A percentile compares a stretch with the other conserved stretches of the same genome.
Conservation (phyloP, 1,140 invertebrate species). For the Apis mellifera region DNA sequence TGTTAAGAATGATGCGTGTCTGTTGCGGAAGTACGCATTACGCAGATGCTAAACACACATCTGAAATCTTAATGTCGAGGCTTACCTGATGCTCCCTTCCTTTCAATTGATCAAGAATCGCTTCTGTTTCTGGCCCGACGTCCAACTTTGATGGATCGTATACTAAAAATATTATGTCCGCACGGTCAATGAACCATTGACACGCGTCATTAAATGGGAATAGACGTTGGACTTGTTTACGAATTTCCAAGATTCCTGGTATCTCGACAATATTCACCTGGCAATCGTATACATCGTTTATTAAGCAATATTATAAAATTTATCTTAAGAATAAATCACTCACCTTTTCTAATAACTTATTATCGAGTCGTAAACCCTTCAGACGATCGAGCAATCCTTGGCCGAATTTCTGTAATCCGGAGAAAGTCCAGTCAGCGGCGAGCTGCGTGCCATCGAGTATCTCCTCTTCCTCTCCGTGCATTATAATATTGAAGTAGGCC, state of each 20-base stretch:
- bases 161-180: slow-evolving; percentile 96
- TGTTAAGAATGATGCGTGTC: slow-evolving; percentile 96
- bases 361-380: slow-evolving; percentile 90
- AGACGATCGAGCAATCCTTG: slow-evolving; percentile 95
- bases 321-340: slow-evolving; percentile 8
- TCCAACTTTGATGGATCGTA: slow-evolving; percentile 98
- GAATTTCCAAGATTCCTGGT: slow-evolving; percentile 96
- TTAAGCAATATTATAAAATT: background rate
- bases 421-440: slow-evolving; percentile 96
- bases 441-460: slow-evolving; percentile 95
- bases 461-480: slow-evolving; percentile 92
- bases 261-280: slow-evolving; percentile 98
- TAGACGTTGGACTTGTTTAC: slow-evolving; percentile 94
- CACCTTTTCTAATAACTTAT: slow-evolving; percentile 94
- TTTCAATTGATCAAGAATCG: slow-evolving; percentile 95
- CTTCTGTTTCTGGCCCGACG: slow-evolving; percentile 96
- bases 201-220: slow-evolving; percentile 98
- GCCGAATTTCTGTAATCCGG: slow-evolving; percentile 96
- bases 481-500: slow-evolving; percentile 96
- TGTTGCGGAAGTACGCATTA: slow-evolving; percentile 69
- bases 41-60: too few relatives aligned
- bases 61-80: too few relatives aligned
- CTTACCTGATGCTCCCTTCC: slow-evolving; percentile 93
- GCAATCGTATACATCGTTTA: background rate
- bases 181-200: slow-evolving; percentile 98